Conservation (phyloP, 2,888 invertebrate species). For the Apamea sordens region DNA sequence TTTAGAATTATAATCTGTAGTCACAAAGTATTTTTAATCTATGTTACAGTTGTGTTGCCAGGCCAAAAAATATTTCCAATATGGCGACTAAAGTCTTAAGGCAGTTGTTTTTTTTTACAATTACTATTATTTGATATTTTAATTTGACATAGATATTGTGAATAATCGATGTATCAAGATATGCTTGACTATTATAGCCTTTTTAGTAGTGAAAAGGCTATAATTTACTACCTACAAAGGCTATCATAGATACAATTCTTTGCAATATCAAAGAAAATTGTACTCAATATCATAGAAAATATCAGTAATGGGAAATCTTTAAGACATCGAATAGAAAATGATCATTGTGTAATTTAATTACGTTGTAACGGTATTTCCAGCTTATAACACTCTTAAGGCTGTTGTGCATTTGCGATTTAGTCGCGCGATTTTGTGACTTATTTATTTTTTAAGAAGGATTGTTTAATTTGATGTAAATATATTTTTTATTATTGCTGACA, state of each 20-base stretch:
- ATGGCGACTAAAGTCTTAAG: constrained; percentile 65
- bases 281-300: constrained; percentile 35
- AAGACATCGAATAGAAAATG: constrained; percentile 55
- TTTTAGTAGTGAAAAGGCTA: constrained; percentile 24
- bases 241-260: constrained; percentile 17
- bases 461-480: constrained; percentile 24
- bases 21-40: constrained; percentile 71
- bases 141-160: constrained; percentile 46
- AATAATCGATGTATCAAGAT: constrained; percentile 22
- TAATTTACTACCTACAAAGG: not conserved
- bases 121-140: constrained; percentile 51
- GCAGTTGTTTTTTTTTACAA: constrained; percentile 51
- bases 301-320: constrained; percentile 34
- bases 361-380: constrained; percentile 36
- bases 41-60: constrained; percentile 65
- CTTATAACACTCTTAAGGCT: constrained; percentile 32
- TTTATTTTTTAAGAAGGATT: constrained; percentile 15
- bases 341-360: constrained; percentile 31
- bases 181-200: constrained; percentile 3
- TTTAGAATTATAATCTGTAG: constrained; percentile 65
- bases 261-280: constrained; percentile 44
- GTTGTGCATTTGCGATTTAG: constrained; percentile 48
- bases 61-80: constrained; percentile 64
- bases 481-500: not conserved
- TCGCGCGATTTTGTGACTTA: constrained; percentile 15